Percentiles rank a stretch among this genome's conserved stretches.
Conservation (phyloP, 2,888 invertebrate genomes). For the Sussaba pulchella region DNA sequence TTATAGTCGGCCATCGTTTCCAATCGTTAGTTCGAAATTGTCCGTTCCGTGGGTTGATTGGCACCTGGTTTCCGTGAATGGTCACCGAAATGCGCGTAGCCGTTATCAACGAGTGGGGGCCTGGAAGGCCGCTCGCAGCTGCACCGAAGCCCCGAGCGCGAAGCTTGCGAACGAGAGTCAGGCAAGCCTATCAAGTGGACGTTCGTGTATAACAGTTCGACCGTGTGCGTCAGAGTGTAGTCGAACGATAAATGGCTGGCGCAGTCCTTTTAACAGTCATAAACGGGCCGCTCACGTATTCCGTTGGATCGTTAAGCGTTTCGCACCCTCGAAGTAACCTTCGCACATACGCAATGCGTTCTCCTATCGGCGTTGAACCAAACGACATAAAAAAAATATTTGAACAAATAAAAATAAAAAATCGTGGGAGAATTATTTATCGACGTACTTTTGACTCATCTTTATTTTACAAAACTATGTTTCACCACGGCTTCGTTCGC, state of each 20-base stretch:
- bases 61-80: slow-evolving; percentile 58
- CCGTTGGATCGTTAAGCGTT: slow-evolving; percentile 15
- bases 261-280: slow-evolving; percentile 25
- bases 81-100: slow-evolving; percentile 51
- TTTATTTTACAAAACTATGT: too few species aligned
- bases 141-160: background rate
- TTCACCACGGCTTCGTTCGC: too few species aligned
- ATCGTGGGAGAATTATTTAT: background rate
- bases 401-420: too few species aligned
- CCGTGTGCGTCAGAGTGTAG: background rate
- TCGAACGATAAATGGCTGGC: slow-evolving; percentile 4
- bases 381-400: background rate
- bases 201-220: background rate
- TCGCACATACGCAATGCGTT: background rate
- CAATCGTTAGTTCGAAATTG: slow-evolving; percentile 56
- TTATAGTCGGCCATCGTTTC: slow-evolving; percentile 31
- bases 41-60: slow-evolving; percentile 57
- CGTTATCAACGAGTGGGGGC: slow-evolving; percentile 42
- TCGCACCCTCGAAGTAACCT: slow-evolving; percentile 14
- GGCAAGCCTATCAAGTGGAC: background rate
- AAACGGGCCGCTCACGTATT: slow-evolving; percentile 18
- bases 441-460: background rate
- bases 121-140: slow-evolving; percentile 11
- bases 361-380: background rate
- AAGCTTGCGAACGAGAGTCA: background rate